Evolutionary conservation across 2,113 vertebrate species (phyloP), one percentile per base, ranked within the genome.

Genomic region (Sakesphorus luctuosus): DNA sequence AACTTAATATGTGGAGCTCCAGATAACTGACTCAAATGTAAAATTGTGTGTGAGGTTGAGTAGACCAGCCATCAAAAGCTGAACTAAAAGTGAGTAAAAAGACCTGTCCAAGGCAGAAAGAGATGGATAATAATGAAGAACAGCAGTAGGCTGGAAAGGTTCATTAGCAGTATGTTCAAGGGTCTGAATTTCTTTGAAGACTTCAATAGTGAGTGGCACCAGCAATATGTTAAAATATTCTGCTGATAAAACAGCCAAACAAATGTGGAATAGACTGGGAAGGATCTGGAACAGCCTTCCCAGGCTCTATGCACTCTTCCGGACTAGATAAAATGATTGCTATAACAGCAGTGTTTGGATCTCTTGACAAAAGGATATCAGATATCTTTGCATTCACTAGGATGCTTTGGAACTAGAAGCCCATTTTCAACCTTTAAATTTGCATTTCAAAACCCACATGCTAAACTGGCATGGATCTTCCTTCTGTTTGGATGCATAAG

Each of bases 391-490:
- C 38, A 14, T 83, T 79, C 35, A 61, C 43, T 13, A 47, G 65
- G 36, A 65, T 78, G 46, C 59, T 81, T 85, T 68, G 87, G 89
- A 90, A 89, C 16, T 25, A 83, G 14, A 84, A 96, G 50, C 67
- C 61, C 33, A 74, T 90, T 79, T 90, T 97, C 83, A 91, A 35
- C 73, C 43, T 94, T 93, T 89, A 83, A 62, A 85, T 95, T 94
- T 97, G 40, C 69, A 92, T 84, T 88, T 97, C 67, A 96, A 59
- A 90, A 84, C 18, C 74, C 79, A 40, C 61, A 89, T 75, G 78
- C 50, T 94, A 44, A 96, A 84, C 49, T 96, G 93, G 90, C 93
- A 65, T 11, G 3, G 26, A 86, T 92, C 80, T 62, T 87, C 13
- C 62, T 47, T 68, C 82, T 81, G 5, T 84, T 94, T 94, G 92